Base-by-base conservation (phyloP, 2,113 vertebrate species). In the Lagenorhynchus albirostris region DNA sequence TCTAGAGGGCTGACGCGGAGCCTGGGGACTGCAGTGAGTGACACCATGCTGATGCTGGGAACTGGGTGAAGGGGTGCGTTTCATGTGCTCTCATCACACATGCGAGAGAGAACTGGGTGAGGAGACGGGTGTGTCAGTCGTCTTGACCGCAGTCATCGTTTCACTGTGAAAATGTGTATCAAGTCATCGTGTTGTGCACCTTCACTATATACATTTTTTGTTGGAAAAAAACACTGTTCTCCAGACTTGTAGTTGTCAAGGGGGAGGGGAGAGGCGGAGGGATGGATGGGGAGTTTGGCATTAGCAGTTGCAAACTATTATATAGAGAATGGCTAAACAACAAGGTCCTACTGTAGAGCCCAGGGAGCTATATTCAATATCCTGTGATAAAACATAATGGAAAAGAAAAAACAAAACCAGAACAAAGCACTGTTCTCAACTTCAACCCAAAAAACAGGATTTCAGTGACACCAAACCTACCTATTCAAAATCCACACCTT, bases 61-160 rank as follows among this genome's bases (percentile, higher is more conserved):
- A 1, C 29, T 17, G 8, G 68, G 14, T 29, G 2, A 13, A 0
- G 1, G 58, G 11, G 31, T 8, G 1, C 6, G 0, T 8, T 15
- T 25, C 70, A 0, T 6, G 38, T 0, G 29, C 21, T 8, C 31
- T 4, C 38, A 2, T 31, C 21, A 0, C 20, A 1, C 9, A 2
- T 1, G 9, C 4, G 1, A 2, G 21, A 3, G 0, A 29, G 2
- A n/a, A 33, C 36, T 1, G 5, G 12, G 55, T 0, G 38, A 26
- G 38, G 38, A n/a, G 55, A 31, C 0, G 44, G 41, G 2, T 2
- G 87, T 3, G 23, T 23, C 26, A 1, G 1, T 63, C 21, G 5
- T 29, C 60, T 65, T 13, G 29, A 8, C 11, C 1, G 38, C 4
- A 17, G 55, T 0, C 0, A 7, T 8, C 31, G 0, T 17, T 6